Conservation (phyloP, 2,888 invertebrate species). For the Glaucopsyche alexis region DNA sequence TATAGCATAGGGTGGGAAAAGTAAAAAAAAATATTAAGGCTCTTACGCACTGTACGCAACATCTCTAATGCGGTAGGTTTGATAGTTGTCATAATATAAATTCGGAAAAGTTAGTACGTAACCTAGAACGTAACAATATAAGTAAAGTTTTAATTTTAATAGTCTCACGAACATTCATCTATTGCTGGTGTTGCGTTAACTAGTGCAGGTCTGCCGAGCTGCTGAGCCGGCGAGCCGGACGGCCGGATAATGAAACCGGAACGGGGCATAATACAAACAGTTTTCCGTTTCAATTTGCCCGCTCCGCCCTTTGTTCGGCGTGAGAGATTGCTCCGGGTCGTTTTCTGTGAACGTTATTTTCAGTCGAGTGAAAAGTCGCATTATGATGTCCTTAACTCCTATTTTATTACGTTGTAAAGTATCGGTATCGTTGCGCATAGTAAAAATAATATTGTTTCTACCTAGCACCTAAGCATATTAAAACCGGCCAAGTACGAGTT, state of each 20-base stretch:
- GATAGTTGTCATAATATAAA: too few species aligned
- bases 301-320: slow-evolving; percentile 32
- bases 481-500: too few species aligned
- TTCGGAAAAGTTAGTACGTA: too few species aligned
- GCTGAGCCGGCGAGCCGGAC: slow-evolving; percentile 32
- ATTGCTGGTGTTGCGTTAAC: neutral
- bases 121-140: too few species aligned
- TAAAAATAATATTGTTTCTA: neutral
- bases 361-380: neutral
- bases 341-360: slow-evolving; percentile 7
- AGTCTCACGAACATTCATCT: too few species aligned
- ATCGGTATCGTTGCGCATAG: neutral
- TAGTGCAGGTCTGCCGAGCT: neutral
- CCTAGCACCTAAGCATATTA: too few species aligned
- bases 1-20: neutral
- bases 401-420: neutral
- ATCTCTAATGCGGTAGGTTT: too few species aligned
- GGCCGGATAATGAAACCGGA: slow-evolving; percentile 40
- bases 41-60: neutral
- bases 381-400: slow-evolving; percentile 12
- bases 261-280: slow-evolving; percentile 35
- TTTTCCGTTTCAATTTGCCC: slow-evolving; percentile 36
- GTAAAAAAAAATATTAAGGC: neutral
- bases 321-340: slow-evolving; percentile 33
- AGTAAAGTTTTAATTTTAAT: too few species aligned